A percentile compares a stretch with the other conserved stretches of the same genome.
These are phyloP conservation scores for Conistra vaccinii DNA, from an alignment of 2,888 invertebrate species.

Conservation along the genomic window DNA sequence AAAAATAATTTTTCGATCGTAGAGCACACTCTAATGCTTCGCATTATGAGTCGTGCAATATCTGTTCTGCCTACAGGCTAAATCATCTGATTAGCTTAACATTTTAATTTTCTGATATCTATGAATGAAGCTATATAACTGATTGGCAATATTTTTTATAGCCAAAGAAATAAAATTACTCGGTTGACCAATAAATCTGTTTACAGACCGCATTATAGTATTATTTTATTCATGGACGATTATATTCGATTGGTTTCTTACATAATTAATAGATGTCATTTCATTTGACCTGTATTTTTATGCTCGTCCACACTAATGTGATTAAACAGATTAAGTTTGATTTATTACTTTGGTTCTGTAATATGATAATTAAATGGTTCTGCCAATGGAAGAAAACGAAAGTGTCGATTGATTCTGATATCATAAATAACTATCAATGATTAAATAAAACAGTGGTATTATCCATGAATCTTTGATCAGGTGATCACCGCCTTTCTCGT, in stretches of 20 bases:
- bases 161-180: constrained; percentile 39
- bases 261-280: constrained; percentile 53
- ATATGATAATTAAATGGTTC: constrained; percentile 52
- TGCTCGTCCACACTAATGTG: constrained; percentile 39
- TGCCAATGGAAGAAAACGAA: constrained; percentile 49
- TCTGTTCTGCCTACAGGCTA: neutral
- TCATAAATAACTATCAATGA: neutral
- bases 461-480: neutral
- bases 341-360: constrained; percentile 38
- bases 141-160: constrained; percentile 43
- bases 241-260: constrained; percentile 51
- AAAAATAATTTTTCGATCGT: too few species aligned
- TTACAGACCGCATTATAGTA: constrained; percentile 30
- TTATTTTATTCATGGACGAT: constrained; percentile 53
- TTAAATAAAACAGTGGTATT: neutral
- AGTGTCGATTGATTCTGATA: constrained; percentile 35
- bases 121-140: constrained; percentile 16
- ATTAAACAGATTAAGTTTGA: constrained; percentile 56
- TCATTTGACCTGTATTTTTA: constrained; percentile 58
- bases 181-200: constrained; percentile 56
- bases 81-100: neutral
- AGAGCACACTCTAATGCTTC: too few species aligned
- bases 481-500: neutral
- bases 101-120: constrained; percentile 24
- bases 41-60: too few species aligned